These are phyloP conservation scores for Neosalanx taihuensis DNA, from an alignment of 2,797 vertebrate genomes.

Conservation along the genomic window DNA sequence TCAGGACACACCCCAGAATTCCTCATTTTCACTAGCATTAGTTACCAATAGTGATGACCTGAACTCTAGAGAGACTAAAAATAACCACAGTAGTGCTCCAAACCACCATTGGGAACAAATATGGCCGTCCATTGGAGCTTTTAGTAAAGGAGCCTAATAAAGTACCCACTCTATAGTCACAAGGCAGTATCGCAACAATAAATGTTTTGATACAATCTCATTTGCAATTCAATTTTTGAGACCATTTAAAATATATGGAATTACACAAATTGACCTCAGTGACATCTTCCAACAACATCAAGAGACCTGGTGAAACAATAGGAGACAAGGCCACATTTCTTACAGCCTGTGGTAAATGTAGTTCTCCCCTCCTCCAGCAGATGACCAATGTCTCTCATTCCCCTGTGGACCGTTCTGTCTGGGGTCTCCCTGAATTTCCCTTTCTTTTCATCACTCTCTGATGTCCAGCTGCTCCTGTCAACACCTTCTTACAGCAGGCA, in stretches of 20 bases:
- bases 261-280: not conserved
- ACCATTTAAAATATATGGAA: not conserved
- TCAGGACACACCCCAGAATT: conserved; percentile 74
- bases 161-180: not conserved
- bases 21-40: conserved; percentile 83
- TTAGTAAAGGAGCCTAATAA: not conserved
- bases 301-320: not conserved
- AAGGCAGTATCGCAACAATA: not conserved
- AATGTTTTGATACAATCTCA: not conserved
- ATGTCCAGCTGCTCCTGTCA: conserved; percentile 99
- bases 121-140: not conserved
- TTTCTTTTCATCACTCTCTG: conserved; percentile 91
- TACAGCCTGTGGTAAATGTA: conserved; percentile 52
- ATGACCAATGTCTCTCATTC: conserved; percentile 62
- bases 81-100: conserved; percentile 14
- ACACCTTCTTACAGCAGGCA: conserved; percentile 94
- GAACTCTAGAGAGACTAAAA: conserved; percentile 51
- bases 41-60: conserved; percentile 62
- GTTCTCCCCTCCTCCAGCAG: conserved; percentile 70
- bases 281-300: not conserved
- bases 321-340: not conserved
- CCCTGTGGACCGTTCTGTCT: conserved; percentile 81
- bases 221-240: not conserved
- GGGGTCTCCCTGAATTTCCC: conserved; percentile 88
- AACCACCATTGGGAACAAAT: not conserved